Evolutionary conservation across 1,140 invertebrate genomes (phyloP).

Genomic region (Drosophila dunni): DNA sequence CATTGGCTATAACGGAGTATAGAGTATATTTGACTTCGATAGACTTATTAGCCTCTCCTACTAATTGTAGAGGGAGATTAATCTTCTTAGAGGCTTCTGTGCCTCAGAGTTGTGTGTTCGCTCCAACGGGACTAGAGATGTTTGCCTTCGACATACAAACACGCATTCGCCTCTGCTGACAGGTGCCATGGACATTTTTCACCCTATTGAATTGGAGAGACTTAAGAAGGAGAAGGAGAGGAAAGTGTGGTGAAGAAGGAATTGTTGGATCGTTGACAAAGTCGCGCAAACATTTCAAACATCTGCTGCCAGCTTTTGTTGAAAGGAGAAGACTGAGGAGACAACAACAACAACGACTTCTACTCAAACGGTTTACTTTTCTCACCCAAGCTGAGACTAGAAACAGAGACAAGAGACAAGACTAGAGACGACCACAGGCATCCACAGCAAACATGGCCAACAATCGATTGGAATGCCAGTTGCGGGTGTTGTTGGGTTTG

Average conservation of each 20-base stretch:
- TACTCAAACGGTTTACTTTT: slow-evolving; percentile 67
- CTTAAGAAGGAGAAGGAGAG: slow-evolving; percentile 27
- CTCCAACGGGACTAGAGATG: slow-evolving; percentile 53
- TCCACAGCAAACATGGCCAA: slow-evolving; percentile 61
- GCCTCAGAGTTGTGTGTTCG: slow-evolving; percentile 8
- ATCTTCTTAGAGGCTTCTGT: slow-evolving; percentile 40
- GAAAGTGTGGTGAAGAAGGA: slow-evolving; percentile 5
- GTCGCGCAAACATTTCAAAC: slow-evolving; percentile 71
- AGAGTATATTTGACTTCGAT: background rate
- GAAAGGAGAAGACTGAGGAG: slow-evolving; percentile 45
- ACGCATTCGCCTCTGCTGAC: slow-evolving; percentile 57
- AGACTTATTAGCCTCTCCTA: background rate
- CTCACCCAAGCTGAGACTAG: slow-evolving; percentile 48
- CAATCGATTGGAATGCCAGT: slow-evolving; percentile 74
- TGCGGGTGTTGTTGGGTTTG: slow-evolving; percentile 57
- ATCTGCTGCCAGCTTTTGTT: slow-evolving; percentile 62
- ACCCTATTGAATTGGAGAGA: slow-evolving; percentile 52
- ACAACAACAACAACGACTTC: slow-evolving; percentile 6
- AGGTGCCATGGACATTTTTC: slow-evolving; percentile 68
- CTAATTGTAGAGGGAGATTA: slow-evolving; percentile 49
- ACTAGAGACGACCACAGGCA: slow-evolving; percentile 43
- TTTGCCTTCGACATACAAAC: slow-evolving; percentile 29
- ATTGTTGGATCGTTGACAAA: slow-evolving; percentile 59
- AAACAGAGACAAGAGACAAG: background rate
- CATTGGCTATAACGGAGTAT: background rate